Conservation (phyloP, 2,888 invertebrate genomes). For the Strigamia transsilvanica region DNA sequence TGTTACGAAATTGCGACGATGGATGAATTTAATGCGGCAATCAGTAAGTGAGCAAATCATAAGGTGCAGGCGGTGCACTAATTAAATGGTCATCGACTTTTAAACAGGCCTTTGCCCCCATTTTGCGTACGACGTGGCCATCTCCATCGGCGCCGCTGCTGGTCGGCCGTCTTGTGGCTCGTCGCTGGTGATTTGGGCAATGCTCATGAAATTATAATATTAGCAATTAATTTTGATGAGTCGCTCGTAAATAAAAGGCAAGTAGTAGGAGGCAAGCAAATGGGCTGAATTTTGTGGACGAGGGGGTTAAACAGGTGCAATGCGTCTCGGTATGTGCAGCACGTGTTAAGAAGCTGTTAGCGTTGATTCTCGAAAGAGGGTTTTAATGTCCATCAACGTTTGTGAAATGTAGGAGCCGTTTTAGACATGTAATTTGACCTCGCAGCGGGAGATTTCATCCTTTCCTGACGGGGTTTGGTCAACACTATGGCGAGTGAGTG, state of each 20-base stretch:
- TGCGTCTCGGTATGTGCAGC: neutral
- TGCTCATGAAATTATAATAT: conserved; percentile 8
- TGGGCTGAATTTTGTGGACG: neutral
- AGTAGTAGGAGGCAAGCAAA: neutral
- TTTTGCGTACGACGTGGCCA: neutral
- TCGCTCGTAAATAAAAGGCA: neutral
- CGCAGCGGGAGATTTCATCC: neutral
- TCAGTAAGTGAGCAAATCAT: conserved; percentile 2
- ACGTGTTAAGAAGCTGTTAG: conserved; percentile 8
- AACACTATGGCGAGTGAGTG: neutral
- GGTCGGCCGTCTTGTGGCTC: neutral
- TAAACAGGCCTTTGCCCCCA: neutral
- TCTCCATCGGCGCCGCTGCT: neutral
- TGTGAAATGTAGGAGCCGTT: neutral
- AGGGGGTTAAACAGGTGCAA: neutral
- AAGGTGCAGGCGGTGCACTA: conserved; percentile 2
- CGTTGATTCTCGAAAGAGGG: conserved; percentile 1
- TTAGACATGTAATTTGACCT: neutral
- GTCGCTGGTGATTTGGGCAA: neutral
- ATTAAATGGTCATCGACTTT: conserved; percentile 8
- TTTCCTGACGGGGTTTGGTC: neutral
- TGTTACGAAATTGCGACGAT: neutral
- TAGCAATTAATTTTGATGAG: conserved; percentile 8
- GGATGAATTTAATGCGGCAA: neutral
- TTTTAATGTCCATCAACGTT: conserved; percentile 2